These are phyloP conservation scores for Chloropsis cyanopogon DNA, from an alignment of 2,113 vertebrate species.

Conservation along the genomic window DNA sequence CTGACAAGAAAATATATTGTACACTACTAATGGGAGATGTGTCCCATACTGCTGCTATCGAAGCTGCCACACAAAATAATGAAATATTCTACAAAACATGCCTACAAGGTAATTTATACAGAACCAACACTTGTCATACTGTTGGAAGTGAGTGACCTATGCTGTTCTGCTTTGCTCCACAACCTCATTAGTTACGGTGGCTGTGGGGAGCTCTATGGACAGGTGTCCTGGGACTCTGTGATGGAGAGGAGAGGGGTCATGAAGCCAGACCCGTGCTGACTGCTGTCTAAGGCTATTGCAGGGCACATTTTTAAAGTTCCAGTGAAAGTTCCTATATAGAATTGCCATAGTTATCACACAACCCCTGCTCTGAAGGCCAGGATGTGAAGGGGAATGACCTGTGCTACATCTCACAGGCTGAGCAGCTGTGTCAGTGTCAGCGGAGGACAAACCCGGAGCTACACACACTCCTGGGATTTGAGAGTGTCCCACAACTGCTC, in stretches of 20 bases:
- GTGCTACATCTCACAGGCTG: background rate
- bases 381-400: background rate
- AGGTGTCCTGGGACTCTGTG: conserved; percentile 58
- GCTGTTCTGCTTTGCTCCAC: conserved; percentile 15
- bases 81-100: conserved; percentile 61
- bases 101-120: conserved; percentile 48
- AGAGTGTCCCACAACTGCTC: too few species aligned
- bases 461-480: accelerated
- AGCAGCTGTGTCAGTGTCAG: background rate
- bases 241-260: conserved; percentile 40
- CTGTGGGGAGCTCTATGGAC: conserved; percentile 21
- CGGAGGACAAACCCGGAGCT: background rate
- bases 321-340: conserved; percentile 1
- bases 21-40: conserved; percentile 51
- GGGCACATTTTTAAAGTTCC: conserved; percentile 47
- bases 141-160: conserved; percentile 51
- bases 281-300: conserved; percentile 57
- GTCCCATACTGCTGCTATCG: conserved; percentile 1
- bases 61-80: conserved; percentile 62
- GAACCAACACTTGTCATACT: conserved; percentile 25
- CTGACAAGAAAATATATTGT: conserved; percentile 66
- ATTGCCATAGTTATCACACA: conserved; percentile 32
- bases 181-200: conserved; percentile 60
- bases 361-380: background rate
- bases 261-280: conserved; percentile 35